Evolutionary conservation across 2,888 invertebrate genomes (phyloP), one percentile per base, ranked within the genome.

Genomic region (Pammene aurita): DNA sequence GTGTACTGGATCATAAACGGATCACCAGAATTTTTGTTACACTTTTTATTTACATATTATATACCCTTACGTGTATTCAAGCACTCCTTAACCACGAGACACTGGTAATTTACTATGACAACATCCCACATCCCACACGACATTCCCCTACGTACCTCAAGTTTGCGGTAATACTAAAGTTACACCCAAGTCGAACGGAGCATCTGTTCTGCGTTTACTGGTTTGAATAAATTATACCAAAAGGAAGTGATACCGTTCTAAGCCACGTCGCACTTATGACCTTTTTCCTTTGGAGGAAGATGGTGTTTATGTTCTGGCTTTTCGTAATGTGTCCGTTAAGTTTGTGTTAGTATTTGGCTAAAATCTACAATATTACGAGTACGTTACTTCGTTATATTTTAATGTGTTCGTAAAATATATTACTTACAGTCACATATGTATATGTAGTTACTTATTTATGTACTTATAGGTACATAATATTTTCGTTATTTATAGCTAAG

Each of bases 91-190:
- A 34, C n/a, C 26, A 14, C 46, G 6, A 54, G 7, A 26, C 34
- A 34, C 54, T 54, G 54, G 34, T 54, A 54, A 18, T 18, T 38
- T 5, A 18, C 62, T 41, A 50, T 52, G n/a, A 26, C 48, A 11
- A 54, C 38, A 7, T 13, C 44, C 50, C 57, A 50, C 57, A 63
- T 13, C 44, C 50, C 57, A 50, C 57, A 63, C 2, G 42, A 52
- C 44, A 64, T 58, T 46, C 54, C 52, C 42, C 41, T 69, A 41
- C 69, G 46, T n/a, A 60, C 65, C 54, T 16, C 46, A n/a, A 63
- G 46, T 65, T 55, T 18, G 44, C 57, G 52, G 48, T 52, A 68
- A 68, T 52, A 14, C 50, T 38, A 64, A 61, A 69, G 69, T 69
- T 65, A 69, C 58, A 65, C 65, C 41, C 16, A 65, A 65, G 54